phyloP scores from a whole-genome alignment of 2,113 vertebrate species.

The Fregata magnificens region DNA sequence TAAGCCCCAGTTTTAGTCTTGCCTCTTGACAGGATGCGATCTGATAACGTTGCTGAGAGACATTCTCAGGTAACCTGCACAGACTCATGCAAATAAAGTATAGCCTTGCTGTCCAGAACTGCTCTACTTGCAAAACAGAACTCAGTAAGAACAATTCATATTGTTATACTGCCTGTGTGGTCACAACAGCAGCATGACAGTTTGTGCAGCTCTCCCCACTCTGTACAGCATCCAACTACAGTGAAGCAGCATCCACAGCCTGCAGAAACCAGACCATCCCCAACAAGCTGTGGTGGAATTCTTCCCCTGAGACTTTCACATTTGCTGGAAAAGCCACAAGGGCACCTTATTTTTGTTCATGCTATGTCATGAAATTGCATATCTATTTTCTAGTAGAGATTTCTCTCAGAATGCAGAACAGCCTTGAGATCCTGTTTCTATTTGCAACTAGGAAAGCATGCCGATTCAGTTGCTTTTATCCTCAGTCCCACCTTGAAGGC shows the following conservation, averaged over 20 bases:
- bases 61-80: not conserved
- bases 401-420: not conserved
- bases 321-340: not conserved
- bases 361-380: accelerated
- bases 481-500: not conserved
- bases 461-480: not conserved
- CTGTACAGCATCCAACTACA: not conserved
- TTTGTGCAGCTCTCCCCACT: not conserved
- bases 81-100: not conserved
- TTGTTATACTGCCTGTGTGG: not conserved
- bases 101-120: not conserved
- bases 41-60: not conserved
- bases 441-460: not conserved
- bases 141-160: not conserved
- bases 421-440: not conserved
- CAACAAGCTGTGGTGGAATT: not conserved
- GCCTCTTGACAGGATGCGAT: not conserved
- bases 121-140: not conserved
- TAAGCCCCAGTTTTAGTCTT: not conserved
- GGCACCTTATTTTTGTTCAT: not conserved
- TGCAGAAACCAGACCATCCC: not conserved
- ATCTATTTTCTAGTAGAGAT: not conserved
- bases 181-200: not conserved
- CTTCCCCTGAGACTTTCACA: not conserved
- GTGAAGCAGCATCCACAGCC: not conserved